Evolutionary conservation across 2,797 vertebrate species (phyloP).

Genomic region (Lacerta viridis): DNA sequence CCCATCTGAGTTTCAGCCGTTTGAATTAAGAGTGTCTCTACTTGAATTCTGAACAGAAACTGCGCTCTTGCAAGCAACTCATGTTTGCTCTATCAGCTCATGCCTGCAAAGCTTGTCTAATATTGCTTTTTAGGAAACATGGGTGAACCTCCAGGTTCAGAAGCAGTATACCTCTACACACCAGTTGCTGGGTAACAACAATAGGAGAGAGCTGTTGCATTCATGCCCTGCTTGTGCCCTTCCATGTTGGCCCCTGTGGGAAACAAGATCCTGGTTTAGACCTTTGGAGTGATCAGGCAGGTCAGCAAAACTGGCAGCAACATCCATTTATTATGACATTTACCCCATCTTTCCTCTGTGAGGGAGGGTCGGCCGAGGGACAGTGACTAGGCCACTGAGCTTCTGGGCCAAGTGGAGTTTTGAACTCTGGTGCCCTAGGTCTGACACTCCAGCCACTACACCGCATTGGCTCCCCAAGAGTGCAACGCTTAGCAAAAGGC

Average conservation of each 20-base stretch:
- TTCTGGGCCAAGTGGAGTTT: too few relatives aligned
- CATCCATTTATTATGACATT: neutral
- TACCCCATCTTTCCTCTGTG: too few relatives aligned
- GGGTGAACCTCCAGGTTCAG: neutral
- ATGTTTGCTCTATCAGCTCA: neutral
- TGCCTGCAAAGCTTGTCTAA: neutral
- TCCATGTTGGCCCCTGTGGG: neutral
- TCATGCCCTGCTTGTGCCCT: neutral
- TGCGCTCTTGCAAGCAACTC: neutral
- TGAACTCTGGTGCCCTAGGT: too few relatives aligned
- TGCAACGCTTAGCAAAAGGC: neutral
- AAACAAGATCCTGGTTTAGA: neutral
- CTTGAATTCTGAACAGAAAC: neutral
- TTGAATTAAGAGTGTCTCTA: too few relatives aligned
- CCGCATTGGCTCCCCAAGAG: neutral
- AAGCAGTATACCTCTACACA: neutral
- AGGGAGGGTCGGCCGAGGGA: too few relatives aligned
- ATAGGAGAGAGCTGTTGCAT: neutral
- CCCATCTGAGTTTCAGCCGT: too few relatives aligned
- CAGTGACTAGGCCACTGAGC: too few relatives aligned
- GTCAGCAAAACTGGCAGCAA: neutral
- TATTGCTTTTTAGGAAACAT: neutral
- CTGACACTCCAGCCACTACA: too few relatives aligned
- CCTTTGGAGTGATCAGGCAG: neutral
- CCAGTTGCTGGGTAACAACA: neutral